Evolutionary conservation across 2,113 vertebrate species (phyloP), one percentile per base, ranked within the genome.

Genomic region (Hippocampus barbouri): DNA sequence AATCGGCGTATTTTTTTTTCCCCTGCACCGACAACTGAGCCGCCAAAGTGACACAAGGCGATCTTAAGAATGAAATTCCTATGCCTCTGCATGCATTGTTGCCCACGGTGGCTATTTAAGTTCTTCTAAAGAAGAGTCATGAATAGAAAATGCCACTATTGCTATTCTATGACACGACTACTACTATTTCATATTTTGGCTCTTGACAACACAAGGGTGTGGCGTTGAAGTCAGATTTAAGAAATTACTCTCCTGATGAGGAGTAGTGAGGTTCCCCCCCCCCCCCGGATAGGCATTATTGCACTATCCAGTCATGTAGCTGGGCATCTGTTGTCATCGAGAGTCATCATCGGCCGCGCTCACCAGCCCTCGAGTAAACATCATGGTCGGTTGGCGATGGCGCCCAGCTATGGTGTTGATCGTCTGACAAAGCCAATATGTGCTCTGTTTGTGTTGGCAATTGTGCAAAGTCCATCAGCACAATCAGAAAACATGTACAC

Each of bases 361-460:
- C 2, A 56, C 66, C 69, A 77, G 18, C n/a, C 49, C 70, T 68
- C 83, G 20, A 75, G 60, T 67, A 77, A 80, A 80, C 69, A 76
- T 66, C 1, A 27, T 11, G 8, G 23, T 11, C 56, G 14, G 8
- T 30, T 65, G 27, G 56, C 54, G 27, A 20, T n/a, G 5, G 16
- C 45, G 41, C 5, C 4, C 1, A 18, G 16, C n/a, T 69, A 9
- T 61, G 57, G 6, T 40, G 61, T 30, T 45, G 4, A 63, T 66
- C 38, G 38, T 40, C 9, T 23, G 11, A 2, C 14, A 61, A 65
- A 23, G n/a, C n/a, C 5, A 15, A 43, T 61, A 15, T 69, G 23
- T 20, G 14, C 12, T 51, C 2, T 61, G 16, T 34, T 5, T 18
- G 5, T 38, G 27, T 61, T 34, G 27, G 59, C 59, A 61, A 61